Evolutionary conservation across 1,140 invertebrate species (phyloP).

Genomic region (Cryptotermes secundus): DNA sequence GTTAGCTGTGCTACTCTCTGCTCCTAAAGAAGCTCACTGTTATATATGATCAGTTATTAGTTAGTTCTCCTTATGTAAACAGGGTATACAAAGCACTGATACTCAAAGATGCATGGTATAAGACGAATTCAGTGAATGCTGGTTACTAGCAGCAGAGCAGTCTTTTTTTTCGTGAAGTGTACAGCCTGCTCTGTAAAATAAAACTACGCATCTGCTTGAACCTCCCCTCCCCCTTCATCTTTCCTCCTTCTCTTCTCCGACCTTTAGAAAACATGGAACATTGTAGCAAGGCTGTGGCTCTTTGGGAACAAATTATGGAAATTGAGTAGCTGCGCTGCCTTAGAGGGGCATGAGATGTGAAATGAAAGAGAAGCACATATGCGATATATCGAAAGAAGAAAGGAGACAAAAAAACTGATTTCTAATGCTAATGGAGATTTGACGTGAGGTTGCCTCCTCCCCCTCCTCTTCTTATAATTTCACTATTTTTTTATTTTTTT

Average conservation of each 20-base stretch:
- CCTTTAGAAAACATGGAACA: conserved; percentile 3
- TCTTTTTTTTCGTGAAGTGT: background rate
- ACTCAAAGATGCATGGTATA: no score
- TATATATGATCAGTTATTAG: no score
- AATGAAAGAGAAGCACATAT: background rate
- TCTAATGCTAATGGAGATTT: conserved; percentile 17
- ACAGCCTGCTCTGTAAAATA: background rate
- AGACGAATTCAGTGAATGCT: background rate
- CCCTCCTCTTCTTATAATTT: conserved; percentile 3
- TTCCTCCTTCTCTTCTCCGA: background rate
- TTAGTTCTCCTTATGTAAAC: no score
- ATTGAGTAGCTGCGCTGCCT: background rate
- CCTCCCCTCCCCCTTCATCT: background rate
- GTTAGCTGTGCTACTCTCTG: no score
- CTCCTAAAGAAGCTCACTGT: no score
- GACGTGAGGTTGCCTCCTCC: background rate
- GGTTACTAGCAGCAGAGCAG: background rate
- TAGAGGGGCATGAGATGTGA: background rate
- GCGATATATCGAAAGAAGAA: conserved; percentile 2
- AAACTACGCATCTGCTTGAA: background rate
- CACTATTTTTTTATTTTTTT: background rate
- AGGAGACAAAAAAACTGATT: conserved; percentile 1
- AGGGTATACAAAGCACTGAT: no score
- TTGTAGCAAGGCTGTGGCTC: background rate
- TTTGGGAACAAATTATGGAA: conserved; percentile 19